A percentile compares a stretch with the other conserved stretches of the same genome.
phyloP scores from a whole-genome alignment of 2,113 vertebrate species.

The Sceloporus undulatus region DNA sequence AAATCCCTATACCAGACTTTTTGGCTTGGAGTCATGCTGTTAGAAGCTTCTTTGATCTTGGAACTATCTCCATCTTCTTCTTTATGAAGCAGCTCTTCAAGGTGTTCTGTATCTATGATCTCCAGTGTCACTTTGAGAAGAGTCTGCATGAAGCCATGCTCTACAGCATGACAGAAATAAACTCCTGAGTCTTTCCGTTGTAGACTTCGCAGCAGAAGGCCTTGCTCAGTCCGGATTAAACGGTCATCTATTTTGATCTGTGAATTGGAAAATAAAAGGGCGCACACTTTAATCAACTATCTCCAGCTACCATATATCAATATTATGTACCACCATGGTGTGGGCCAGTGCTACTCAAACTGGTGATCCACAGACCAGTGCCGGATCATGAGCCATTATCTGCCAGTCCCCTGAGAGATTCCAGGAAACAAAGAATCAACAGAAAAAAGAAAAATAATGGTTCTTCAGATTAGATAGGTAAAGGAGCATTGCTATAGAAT shows the following conservation, averaged over 20 bases:
- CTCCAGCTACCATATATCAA: not conserved
- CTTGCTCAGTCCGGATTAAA: constrained; percentile 91
- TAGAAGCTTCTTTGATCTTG: constrained; percentile 77
- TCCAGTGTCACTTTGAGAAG: constrained; percentile 93
- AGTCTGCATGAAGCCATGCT: constrained; percentile 96
- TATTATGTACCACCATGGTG: not conserved
- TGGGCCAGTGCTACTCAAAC: not conserved
- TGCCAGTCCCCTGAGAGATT: too few relatives aligned
- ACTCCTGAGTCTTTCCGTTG: constrained; percentile 88
- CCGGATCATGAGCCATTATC: too few relatives aligned
- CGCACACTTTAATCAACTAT: not conserved
- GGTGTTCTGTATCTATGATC: constrained; percentile 91
- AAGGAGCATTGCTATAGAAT: not conserved
- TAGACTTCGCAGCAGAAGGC: constrained; percentile 90
- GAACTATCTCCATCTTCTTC: constrained; percentile 80
- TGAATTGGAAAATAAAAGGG: constrained; percentile 11
- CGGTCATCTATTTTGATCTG: constrained; percentile 90
- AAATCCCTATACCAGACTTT: constrained; percentile 99
- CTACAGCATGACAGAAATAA: constrained; percentile 94
- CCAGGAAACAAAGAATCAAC: too few relatives aligned
- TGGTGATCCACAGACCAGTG: too few relatives aligned
- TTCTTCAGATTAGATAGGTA: too few relatives aligned
- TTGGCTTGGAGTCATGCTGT: constrained; percentile 84
- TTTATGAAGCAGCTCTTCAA: constrained; percentile 92
- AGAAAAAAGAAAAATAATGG: too few relatives aligned